phyloP scores from a whole-genome alignment of 1,140 invertebrate species.

The Paralvinella palmiformis region DNA sequence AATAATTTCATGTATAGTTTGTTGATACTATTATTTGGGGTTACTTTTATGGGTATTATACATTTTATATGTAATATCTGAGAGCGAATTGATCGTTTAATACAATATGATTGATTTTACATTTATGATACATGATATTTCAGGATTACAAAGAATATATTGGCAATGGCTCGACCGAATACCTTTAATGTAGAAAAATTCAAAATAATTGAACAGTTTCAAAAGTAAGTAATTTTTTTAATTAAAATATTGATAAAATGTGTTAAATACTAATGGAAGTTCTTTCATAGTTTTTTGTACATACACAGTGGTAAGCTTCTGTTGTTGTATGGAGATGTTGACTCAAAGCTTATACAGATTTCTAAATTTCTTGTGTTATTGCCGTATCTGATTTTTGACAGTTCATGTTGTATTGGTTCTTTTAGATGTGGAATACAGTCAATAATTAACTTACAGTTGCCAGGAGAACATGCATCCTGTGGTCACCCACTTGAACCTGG shows the following conservation, averaged over 20 bases:
- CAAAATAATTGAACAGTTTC: constrained; percentile 72
- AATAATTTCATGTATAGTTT: not conserved
- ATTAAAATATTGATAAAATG: not conserved
- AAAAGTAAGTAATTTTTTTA: constrained; percentile 56
- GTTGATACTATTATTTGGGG: too few relatives aligned
- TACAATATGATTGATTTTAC: constrained; percentile 5
- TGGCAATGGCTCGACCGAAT: constrained; percentile 80
- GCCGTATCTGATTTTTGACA: too few relatives aligned
- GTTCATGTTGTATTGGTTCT: too few relatives aligned
- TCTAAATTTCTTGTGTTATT: too few relatives aligned
- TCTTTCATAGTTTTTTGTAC: not conserved
- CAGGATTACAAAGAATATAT: constrained; percentile 79
- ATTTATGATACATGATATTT: constrained; percentile 25
- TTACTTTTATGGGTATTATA: too few relatives aligned
- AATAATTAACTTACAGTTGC: constrained; percentile 76
- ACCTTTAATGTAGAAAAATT: constrained; percentile 66
- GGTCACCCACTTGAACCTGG: constrained; percentile 63
- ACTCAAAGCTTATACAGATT: too few relatives aligned
- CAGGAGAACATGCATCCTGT: constrained; percentile 77
- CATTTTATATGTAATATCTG: not conserved
- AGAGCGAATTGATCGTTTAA: not conserved
- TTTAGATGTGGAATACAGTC: constrained; percentile 70
- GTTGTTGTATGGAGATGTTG: too few relatives aligned
- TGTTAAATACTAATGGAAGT: not conserved
- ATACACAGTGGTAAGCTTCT: not conserved